A percentile compares a stretch with the other conserved stretches of the same genome.
These are phyloP conservation scores for Corapipo altera DNA, from an alignment of 2,113 vertebrate species.

Conservation along the genomic window DNA sequence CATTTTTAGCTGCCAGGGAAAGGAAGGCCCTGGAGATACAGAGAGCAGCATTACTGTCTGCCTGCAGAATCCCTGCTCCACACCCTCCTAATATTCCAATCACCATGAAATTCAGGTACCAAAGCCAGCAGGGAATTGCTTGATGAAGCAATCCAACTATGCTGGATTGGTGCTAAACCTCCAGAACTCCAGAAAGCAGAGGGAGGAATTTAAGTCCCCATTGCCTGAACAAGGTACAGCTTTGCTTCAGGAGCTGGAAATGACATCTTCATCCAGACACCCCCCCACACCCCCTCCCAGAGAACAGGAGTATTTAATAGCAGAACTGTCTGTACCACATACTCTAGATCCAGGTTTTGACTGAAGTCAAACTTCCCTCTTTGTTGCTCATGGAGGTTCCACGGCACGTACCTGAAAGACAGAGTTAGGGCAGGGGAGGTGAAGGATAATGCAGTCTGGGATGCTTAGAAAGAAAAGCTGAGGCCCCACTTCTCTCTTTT, in stretches of 20 bases:
- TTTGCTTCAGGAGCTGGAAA: not conserved
- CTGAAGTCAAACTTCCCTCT: slow-evolving; percentile 86
- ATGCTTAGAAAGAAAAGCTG: not conserved
- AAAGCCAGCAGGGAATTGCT: not conserved
- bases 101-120: not conserved
- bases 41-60: not conserved
- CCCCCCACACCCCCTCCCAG: rapidly evolving
- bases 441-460: not conserved
- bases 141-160: not conserved
- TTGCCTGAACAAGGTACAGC: not conserved
- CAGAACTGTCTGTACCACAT: slow-evolving; percentile 39
- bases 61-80: not conserved
- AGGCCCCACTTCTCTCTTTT: not conserved
- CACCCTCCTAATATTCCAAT: not conserved
- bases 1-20: slow-evolving; percentile 78
- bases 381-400: slow-evolving; percentile 91
- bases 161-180: not conserved
- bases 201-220: not conserved
- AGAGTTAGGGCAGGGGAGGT: not conserved
- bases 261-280: not conserved
- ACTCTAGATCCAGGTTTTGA: slow-evolving; percentile 87
- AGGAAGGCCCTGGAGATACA: slow-evolving; percentile 81
- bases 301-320: too few relatives aligned
- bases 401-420: slow-evolving; percentile 83
- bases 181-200: not conserved